phyloP scores from a whole-genome alignment of 2,797 vertebrate genomes.

The Acipenser oxyrinchus region DNA sequence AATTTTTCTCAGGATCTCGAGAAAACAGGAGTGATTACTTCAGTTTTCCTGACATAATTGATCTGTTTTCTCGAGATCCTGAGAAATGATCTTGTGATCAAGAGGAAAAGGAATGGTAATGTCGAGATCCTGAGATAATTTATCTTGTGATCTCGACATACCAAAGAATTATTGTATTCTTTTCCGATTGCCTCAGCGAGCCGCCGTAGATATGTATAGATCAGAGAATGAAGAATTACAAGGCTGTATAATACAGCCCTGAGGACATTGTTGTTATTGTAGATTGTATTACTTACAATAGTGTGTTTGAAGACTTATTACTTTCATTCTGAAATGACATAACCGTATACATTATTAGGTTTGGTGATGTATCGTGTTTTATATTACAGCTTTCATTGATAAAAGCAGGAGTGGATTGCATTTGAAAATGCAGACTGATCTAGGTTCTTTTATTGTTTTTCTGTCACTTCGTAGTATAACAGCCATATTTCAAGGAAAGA shows the following conservation, averaged over 20 bases:
- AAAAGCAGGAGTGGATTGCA: background rate
- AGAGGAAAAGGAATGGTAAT: too few species aligned
- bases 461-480: background rate
- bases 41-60: too few species aligned
- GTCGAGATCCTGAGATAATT: too few species aligned
- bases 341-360: background rate
- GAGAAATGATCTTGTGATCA: too few species aligned
- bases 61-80: too few species aligned
- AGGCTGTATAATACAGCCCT: conserved; percentile 12
- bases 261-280: background rate
- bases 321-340: background rate
- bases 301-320: conserved; percentile 1
- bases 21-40: too few species aligned
- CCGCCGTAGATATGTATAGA: conserved; percentile 15
- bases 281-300: background rate
- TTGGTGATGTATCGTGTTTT: background rate
- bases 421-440: background rate
- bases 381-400: background rate
- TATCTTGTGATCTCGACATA: too few species aligned
- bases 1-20: too few species aligned
- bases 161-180: too few species aligned
- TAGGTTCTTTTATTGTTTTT: background rate
- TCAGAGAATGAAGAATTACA: conserved; percentile 24
- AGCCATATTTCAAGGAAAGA: too few species aligned
- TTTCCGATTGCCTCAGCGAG: too few species aligned